Base-by-base conservation (phyloP, 2,797 vertebrate species). In the Aulostomus chinensis region DNA sequence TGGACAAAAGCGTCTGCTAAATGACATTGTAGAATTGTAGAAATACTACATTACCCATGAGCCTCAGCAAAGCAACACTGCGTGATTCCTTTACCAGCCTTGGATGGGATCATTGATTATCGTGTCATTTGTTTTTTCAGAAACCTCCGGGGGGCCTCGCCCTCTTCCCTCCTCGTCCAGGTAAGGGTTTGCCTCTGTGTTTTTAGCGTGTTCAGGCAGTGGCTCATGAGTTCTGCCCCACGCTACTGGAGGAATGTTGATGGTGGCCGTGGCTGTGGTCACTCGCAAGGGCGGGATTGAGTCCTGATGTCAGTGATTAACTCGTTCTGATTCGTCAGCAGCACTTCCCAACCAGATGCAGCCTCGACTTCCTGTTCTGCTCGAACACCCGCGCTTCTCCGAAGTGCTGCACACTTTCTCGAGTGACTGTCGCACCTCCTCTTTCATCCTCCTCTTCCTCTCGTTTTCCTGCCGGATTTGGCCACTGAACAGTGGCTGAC, bases 271-370 rank as follows among this genome's bases (percentile, higher is more conserved):
- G n/a, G n/a, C n/a, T n/a, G n/a, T n/a, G n/a, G n/a, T n/a, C n/a
- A n/a, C n/a, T n/a, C n/a, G n/a, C n/a, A n/a, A n/a, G n/a, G n/a
- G n/a, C n/a, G n/a, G n/a, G n/a, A n/a, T n/a, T n/a, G n/a, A n/a
- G n/a, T n/a, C n/a, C n/a, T n/a, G n/a, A n/a, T n/a, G n/a, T n/a
- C n/a, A n/a, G n/a, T n/a, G n/a, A n/a, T n/a, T n/a, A n/a, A n/a
- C n/a, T n/a, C 1, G 10, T 64, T 8, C 34, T 1, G 6, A 20
- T 52, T 34, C 41, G 3, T 65, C 58, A 12, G 3, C 76, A 92
- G 89, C 66, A 29, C 37, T 89, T 13, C 79, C 84, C 73, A 91
- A 91, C 59, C 53, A 54, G 43, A 88, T 86, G 1, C 66, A 76
- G n/a, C 9, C 77, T 46, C 56, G 58, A 12, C 47, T 51, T 6